Percentiles rank a stretch among this genome's conserved stretches.
phyloP scores from a whole-genome alignment of 1,140 invertebrate species.

The Eurosta solidaginis region DNA sequence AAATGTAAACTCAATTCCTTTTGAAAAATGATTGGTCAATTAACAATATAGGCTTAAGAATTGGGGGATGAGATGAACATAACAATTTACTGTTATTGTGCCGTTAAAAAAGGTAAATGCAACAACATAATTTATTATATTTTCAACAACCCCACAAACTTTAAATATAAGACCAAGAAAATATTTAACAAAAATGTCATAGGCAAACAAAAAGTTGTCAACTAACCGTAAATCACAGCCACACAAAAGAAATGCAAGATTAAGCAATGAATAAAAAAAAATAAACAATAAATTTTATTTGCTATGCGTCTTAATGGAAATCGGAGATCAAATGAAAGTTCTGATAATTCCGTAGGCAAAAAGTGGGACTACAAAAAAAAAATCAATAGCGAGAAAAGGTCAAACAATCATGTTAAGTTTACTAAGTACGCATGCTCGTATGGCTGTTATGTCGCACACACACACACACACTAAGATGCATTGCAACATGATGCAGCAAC shows the following conservation, averaged over 20 bases:
- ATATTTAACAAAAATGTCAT: background rate
- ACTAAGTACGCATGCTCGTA: background rate
- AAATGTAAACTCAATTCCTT: no score
- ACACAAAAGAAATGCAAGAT: background rate
- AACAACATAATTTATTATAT: background rate
- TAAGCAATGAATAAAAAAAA: background rate
- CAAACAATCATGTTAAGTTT: background rate
- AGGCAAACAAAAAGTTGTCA: background rate
- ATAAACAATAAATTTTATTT: constrained; percentile 25
- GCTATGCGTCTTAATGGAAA: background rate
- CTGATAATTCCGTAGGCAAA: background rate
- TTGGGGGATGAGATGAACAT: no score
- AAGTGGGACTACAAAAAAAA: background rate
- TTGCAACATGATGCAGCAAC: background rate
- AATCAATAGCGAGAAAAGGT: background rate
- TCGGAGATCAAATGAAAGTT: constrained; percentile 20
- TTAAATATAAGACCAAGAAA: background rate
- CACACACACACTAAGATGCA: background rate
- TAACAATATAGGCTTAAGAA: no score
- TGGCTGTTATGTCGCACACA: background rate
- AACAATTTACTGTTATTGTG: no score
- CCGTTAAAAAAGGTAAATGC: background rate
- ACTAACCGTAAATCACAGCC: background rate
- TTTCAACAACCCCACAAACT: background rate
- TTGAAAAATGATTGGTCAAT: no score